Conservation (phyloP, 37 sponge, comb jelly and placozoan species). For the Crambe crambe region DNA sequence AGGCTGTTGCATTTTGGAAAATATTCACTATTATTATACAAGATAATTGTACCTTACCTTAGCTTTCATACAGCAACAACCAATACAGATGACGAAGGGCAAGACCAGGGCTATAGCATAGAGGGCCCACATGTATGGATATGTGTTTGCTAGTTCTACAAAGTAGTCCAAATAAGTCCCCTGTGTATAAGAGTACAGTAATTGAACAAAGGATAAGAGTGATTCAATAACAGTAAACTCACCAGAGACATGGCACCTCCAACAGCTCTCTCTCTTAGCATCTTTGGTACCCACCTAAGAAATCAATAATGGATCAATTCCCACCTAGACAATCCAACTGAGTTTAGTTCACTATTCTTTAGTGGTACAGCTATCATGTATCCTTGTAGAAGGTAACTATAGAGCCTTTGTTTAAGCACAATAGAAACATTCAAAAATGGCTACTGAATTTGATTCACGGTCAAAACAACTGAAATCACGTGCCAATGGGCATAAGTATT, state of each 20-base stretch:
- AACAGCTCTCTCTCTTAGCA: conserved; percentile 49
- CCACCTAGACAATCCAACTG: no score
- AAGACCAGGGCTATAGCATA: conserved; percentile 80
- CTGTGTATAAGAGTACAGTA: conserved; percentile 20
- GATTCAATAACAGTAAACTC: background rate
- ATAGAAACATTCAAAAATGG: no score
- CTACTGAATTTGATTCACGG: background rate
- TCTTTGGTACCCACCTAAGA: conserved; percentile 78
- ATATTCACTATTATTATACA: background rate
- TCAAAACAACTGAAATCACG: background rate
- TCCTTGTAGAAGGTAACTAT: no score
- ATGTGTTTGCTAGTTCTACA: conserved; percentile 75
- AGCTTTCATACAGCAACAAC: conserved; percentile 66
- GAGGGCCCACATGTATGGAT: conserved; percentile 92
- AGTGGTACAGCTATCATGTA: no score
- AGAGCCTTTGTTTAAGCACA: no score
- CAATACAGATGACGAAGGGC: conserved; percentile 82
- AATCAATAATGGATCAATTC: no score
- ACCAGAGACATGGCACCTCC: conserved; percentile 47
- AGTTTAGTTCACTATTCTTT: no score
- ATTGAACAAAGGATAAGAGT: background rate
- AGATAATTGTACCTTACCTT: conserved; percentile 31
- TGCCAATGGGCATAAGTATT: background rate
- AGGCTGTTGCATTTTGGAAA: background rate
- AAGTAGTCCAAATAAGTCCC: conserved; percentile 66